These are phyloP conservation scores for Capreolus pygargus DNA, from an alignment of 2,113 vertebrate species.

Conservation along the genomic window DNA sequence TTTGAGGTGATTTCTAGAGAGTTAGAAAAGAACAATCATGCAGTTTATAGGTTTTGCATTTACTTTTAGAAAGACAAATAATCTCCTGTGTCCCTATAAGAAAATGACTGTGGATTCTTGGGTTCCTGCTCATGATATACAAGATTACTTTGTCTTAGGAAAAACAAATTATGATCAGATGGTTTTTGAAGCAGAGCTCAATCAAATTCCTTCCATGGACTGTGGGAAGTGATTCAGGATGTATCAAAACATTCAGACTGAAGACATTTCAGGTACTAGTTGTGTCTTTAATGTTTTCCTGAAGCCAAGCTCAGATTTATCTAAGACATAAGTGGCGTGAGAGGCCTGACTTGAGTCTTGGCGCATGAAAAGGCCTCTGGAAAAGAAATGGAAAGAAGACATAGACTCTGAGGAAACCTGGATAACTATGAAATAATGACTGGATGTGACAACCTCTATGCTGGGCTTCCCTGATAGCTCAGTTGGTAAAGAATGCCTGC, in stretches of 20 bases:
- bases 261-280: background rate
- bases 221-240: background rate
- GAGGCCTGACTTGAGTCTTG: background rate
- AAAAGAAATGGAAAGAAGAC: slow-evolving; percentile 19
- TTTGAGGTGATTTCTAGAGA: background rate
- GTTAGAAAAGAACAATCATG: background rate
- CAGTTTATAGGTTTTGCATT: background rate
- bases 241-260: background rate
- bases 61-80: background rate
- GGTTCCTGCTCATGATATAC: background rate
- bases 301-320: background rate
- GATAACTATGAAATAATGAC: background rate
- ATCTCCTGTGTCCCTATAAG: background rate
- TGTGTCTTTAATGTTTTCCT: background rate
- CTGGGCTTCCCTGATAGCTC: background rate
- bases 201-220: background rate
- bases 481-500: background rate
- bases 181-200: background rate
- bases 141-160: background rate
- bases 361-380: background rate
- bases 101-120: background rate
- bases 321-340: background rate
- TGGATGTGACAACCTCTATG: background rate
- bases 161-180: background rate
- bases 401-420: background rate